A percentile compares a stretch with the other conserved stretches of the same genome.
phyloP scores from a whole-genome alignment of 1,140 invertebrate species.

The Metaphire vulgaris region DNA sequence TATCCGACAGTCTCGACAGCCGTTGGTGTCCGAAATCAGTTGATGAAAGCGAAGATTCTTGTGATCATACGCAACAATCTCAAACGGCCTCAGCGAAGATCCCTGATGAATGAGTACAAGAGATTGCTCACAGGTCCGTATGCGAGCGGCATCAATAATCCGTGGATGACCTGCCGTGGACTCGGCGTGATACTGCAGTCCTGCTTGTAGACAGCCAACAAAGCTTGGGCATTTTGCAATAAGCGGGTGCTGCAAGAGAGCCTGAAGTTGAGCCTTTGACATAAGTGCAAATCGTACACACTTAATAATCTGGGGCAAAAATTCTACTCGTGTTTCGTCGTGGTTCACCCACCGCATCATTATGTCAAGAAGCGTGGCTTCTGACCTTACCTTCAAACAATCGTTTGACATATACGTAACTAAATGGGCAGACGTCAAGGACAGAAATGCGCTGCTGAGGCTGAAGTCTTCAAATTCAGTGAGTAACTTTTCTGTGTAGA shows the following conservation, averaged over 20 bases:
- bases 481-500: slow-evolving; percentile 46
- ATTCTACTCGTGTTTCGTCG: slow-evolving; percentile 27
- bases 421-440: slow-evolving; percentile 38
- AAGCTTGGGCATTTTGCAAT: slow-evolving; percentile 39
- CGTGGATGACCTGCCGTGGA: slow-evolving; percentile 43
- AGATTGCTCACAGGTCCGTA: slow-evolving; percentile 37
- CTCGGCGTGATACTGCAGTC: slow-evolving; percentile 44
- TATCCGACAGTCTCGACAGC: slow-evolving; percentile 45
- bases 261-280: slow-evolving; percentile 40
- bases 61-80: slow-evolving; percentile 46
- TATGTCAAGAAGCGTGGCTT: slow-evolving; percentile 58
- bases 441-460: slow-evolving; percentile 41
- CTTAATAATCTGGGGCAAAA: not conserved
- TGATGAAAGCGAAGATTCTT: slow-evolving; percentile 40
- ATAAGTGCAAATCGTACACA: slow-evolving; percentile 37
- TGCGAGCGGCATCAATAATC: slow-evolving; percentile 38
- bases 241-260: slow-evolving; percentile 39
- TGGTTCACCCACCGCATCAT: slow-evolving; percentile 44
- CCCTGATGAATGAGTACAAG: slow-evolving; percentile 47
- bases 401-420: slow-evolving; percentile 40
- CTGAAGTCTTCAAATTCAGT: slow-evolving; percentile 45
- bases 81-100: slow-evolving; percentile 44
- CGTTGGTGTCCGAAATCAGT: slow-evolving; percentile 45
- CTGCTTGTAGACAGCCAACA: slow-evolving; percentile 37
- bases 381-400: slow-evolving; percentile 38